Base-by-base conservation (phyloP, 2,888 invertebrate genomes). In the Alcis repandata region DNA sequence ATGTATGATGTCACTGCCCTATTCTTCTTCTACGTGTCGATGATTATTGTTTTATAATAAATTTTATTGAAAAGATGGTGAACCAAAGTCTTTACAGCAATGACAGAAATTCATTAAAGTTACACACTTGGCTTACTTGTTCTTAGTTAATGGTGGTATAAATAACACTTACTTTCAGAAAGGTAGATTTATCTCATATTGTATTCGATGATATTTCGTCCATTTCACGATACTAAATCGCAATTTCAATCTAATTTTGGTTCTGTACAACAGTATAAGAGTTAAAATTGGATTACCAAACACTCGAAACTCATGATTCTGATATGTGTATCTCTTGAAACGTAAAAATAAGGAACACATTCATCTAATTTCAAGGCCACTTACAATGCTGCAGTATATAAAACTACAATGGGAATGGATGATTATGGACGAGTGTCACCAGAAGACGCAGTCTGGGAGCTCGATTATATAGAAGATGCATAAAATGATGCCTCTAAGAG, bases 371-470 rank as follows among this genome's bases (percentile, higher is more conserved):
- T 78, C 79, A 85, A 85, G 83, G 82, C 84, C 81, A 83, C 77
- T 84, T 74, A 73, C 74, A 82, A 88, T 85, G 82, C 81, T 84
- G 82, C 84, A 85, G 66, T 64, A 68, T 76, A 79, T 81, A 85
- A 84, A 83, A 85, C 89, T 89, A 89, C 86, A 83, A 86, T 91
- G 89, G 81, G 75, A 71, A 88, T 91, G 89, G 77, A 86, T 88
- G 88, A 85, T 85, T 15, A 81, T 80, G 79, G 76, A 82, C 83
- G 82, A 86, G 80, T 77, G 73, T 84, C 85, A 74, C 86, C 86
- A 85, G 84, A 82, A 82, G 82, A 84, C 78, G 79, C 75, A 70
- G 75, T 82, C 84, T 86, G 83, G 82, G 82, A 80, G 74, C 80
- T 87, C 83, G 77, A 77, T 73, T 76, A 68, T 67, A 79, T 81